Base-by-base conservation (phyloP, 1,140 invertebrate genomes). In the Pteromalus puparum region DNA sequence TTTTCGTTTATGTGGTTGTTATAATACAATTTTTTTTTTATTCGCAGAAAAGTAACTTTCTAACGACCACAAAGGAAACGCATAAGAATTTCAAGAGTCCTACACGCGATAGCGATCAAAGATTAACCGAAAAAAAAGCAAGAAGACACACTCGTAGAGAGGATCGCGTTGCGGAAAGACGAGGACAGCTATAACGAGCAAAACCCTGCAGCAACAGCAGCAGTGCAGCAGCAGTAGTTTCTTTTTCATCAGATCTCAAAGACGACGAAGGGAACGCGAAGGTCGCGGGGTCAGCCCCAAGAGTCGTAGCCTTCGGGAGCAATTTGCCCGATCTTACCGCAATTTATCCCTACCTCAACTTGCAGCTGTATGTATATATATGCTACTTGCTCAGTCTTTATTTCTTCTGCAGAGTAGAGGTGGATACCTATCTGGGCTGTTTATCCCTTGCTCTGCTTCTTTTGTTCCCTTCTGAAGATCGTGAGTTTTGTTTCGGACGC, bases 301-400 rank as follows among this genome's bases (percentile, higher is more conserved):
- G 61, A 76, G 75, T 53, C 83, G 70, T 46, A 80, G 48, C 75
- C 75, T 84, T 73, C 76, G 48, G 76, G 76, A 84, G 75, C 77
- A 68, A 84, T 79, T 77, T 34, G 26, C 24, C 83, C 34, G 38
- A 81, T 80, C 76, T 28, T 75, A 46, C 68, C 9, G 78, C 78
- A 84, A 84, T 75, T 76, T 76, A 81, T 53, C 77, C 78, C 53
- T 13, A 28, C 72, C 4, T 15, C 21, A 61, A 21, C 53, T 61
- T n/a, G 53, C 21, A 34, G 4, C 38, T 42, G 10, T 42, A 42
- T 42, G 38, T 42, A 42, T 42, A 42, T 42, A 10, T 42, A 42
- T 42, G 21, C 53, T 61, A n/a, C 21, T 61, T n/a, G 21, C 53
- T 61, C 6, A 9, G 53, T 61, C 53, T n/a, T 61, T 61, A 61